Base-by-base conservation (phyloP, 2,113 vertebrate genomes). In the Chiloscyllium plagiosum region DNA sequence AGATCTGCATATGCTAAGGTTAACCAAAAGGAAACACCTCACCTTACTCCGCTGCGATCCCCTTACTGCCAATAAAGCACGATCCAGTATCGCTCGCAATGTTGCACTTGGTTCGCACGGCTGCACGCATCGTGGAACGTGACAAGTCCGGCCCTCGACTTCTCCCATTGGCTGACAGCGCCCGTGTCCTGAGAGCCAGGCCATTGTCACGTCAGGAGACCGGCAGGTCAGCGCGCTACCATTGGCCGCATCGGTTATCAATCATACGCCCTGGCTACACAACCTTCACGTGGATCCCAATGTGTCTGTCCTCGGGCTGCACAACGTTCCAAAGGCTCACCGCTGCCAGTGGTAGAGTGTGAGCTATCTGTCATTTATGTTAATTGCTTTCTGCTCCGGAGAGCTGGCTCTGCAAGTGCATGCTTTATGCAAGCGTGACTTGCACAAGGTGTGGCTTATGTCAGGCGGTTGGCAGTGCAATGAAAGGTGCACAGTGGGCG, bases 211-310 rank as follows among this genome's bases (percentile, higher is more conserved):
- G 26, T 90, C 89, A 29, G 89, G 52, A 4, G 5, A 0, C 29
- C 0, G 19, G 6, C 33, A 0, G 15, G 10, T 3, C 33, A 61
- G 17, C 61, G 61, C 89, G 89, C 17, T 37, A 19, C 89, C 61
- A 93, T 93, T 93, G 61, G 89, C 2, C 33, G 29, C 17, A 3
- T 6, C 2, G 8, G 0, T 61, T 93, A 61, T 10, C 89, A 37
- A 93, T 93, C 61, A 19, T 13, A 33, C 17, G 4, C n/a, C 3
- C 26, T 4, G 24, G 26, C 33, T 66, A 94, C 92, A 69, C 93
- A 70, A 47, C 66, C 68, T 42, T 95, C 93, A 95, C 93, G 93
- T 95, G 93, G 68, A 95, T 72, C 50, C 68, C 66, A 95, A 72
- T 95, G 93, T 95, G 93, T 95, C 33, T 70, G 19, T 72, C 0